phyloP scores from a whole-genome alignment of 1,140 invertebrate species.

The Linepithema humile region DNA sequence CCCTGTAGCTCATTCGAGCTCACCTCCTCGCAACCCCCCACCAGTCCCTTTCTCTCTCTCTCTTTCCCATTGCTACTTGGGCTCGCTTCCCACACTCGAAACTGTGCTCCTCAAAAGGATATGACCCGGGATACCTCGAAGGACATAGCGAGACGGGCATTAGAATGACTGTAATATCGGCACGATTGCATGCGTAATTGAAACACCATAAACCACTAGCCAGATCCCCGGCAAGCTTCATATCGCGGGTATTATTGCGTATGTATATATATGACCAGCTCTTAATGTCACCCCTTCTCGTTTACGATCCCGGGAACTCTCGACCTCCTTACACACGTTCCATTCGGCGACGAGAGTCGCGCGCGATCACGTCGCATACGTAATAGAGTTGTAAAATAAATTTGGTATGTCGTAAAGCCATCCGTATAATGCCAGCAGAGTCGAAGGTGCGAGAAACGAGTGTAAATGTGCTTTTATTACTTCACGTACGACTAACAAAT shows the following conservation, averaged over 20 bases:
- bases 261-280: conserved; percentile 43
- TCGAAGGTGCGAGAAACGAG: background rate
- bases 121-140: conserved; percentile 45
- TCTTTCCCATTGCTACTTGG: background rate
- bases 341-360: background rate
- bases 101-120: conserved; percentile 48
- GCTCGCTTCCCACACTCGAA: conserved; percentile 14
- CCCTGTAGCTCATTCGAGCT: conserved; percentile 39
- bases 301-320: conserved; percentile 46
- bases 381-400: conserved; percentile 48
- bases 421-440: background rate
- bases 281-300: conserved; percentile 58
- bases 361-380: conserved; percentile 30
- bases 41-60: background rate
- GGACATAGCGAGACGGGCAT: background rate
- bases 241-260: conserved; percentile 69
- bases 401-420: conserved; percentile 27
- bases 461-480: conserved; percentile 3
- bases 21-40: background rate
- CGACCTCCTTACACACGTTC: background rate
- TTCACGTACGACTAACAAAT: background rate
- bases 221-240: conserved; percentile 66
- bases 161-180: conserved; percentile 61
- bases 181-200: conserved; percentile 75
- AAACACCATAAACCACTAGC: conserved; percentile 71